Base-by-base conservation (phyloP, 2,113 vertebrate species). In the Caloenas nicobarica region DNA sequence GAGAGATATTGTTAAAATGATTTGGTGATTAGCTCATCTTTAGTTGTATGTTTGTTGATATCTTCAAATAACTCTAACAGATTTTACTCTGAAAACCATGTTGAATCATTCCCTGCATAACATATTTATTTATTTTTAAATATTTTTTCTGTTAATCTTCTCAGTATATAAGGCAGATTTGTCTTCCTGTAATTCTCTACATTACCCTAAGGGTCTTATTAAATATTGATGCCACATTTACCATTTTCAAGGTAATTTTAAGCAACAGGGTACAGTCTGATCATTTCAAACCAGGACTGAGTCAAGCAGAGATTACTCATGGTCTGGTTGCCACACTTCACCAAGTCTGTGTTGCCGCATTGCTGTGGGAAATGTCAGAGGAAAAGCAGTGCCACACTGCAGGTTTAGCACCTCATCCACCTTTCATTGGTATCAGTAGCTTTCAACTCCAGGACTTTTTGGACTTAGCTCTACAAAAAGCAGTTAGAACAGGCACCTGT, bases 51-150 rank as follows among this genome's bases (percentile, higher is more conserved):
- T 62, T 95, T 81, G 34, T 64, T 93, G 53, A 7, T 48, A 44
- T 50, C 54, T 80, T 86, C 79, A 82, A 82, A 69, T 72, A 76
- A 70, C 16, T 94, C 57, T 16, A 85, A 72, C 23, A 44, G 48
- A 54, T 94, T 95, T 95, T 87, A 81, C 28, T 84, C 28, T 79
- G 85, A 94, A 94, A 85, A 23, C 19, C 14, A 16, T 11, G 24
- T 65, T 86, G 80, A 88, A 86, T 90, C 68, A 93, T 85, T 93
- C 48, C 23, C 44, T 72, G 14, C 22, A 18, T 44, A 58, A 57
- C 22, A 18, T 44, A 58, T 61, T 86, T 89, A 48, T 78, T 60
- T 58, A 42, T 40, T 82, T 94, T 86, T 46, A 17, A 25, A 51
- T 22, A 15, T 54, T 83, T 21, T 88, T 87, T 13, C 76, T 7